Base-by-base conservation (phyloP, 2,113 vertebrate species). In the Lamprotornis superbus region DNA sequence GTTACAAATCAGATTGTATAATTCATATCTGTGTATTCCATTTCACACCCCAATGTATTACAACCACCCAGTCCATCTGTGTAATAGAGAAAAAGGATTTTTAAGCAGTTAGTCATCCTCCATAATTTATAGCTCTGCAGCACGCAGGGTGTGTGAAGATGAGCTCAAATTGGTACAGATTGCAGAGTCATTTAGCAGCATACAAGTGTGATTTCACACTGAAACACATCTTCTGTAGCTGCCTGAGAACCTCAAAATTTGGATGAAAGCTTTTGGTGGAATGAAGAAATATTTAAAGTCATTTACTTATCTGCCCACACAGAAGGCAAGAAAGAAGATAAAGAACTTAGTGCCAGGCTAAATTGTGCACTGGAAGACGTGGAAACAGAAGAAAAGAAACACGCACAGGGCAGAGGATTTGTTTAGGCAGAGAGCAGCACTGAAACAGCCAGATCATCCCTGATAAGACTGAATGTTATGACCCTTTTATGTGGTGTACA, bases 51-150 rank as follows among this genome's bases (percentile, higher is more conserved):
- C 0, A 65, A 96, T 68, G 94, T 87, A 94, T 98, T 99, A 99
- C 98, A 99, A 91, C 99, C 99, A 56, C 99, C 98, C 74, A 93
- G 97, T n/a, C 98, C 98, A 97, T 97, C 99, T 99, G 98, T 83
- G 73, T 65, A 79, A 85, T 40, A 96, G 56, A 97, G 75, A 97
- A 86, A 91, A 89, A 96, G 50, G 53, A 97, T 94, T 97, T 97
- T 97, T 80, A 97, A 97, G 94, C 83, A 93, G 96, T 97, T 97
- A 96, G 90, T 95, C 95, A 96, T 87, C 91, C 94, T 96, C 85
- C 94, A 76, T 85, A 91, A 95, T 97, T 96, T 97, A 96, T 97
- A 96, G 94, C 80, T 97, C 93, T 94, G 92, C 79, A 95, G 85
- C 88, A 52, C 1, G 14, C 78, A 79, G 67, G 65, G 94, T 95